These are phyloP conservation scores for Leptodactylus fuscus DNA, from an alignment of 2,113 vertebrate species.

Conservation along the genomic window DNA sequence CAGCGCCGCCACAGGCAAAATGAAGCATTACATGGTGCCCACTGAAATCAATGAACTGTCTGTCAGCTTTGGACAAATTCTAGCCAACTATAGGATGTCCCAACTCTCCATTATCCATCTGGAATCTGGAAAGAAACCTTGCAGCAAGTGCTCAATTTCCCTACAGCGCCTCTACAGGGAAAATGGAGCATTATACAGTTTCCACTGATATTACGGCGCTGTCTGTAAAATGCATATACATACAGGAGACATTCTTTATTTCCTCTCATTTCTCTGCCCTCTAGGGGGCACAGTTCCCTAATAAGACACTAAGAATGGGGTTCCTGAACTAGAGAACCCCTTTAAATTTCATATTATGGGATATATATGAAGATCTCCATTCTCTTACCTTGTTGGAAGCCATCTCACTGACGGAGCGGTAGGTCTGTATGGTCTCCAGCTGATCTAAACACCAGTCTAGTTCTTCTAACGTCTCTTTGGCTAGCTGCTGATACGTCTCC, in stretches of 20 bases:
- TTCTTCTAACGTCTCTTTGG: slow-evolving; percentile 89
- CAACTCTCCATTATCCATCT: too few species aligned
- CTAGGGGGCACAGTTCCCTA: too few species aligned
- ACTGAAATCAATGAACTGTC: not conserved
- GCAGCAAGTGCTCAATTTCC: too few species aligned
- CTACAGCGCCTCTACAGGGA: not conserved
- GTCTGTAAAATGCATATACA: not conserved
- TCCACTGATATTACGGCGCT: not conserved
- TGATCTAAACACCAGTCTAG: slow-evolving; percentile 95
- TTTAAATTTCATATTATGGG: not conserved
- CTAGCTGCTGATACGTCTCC: slow-evolving; percentile 92
- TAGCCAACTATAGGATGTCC: too few species aligned
- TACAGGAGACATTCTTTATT: not conserved
- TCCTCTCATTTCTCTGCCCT: too few species aligned
- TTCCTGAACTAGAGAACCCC: not conserved
- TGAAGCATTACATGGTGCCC: too few species aligned
- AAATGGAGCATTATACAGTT: not conserved
- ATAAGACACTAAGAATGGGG: not conserved
- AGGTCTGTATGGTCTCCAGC: slow-evolving; percentile 90
- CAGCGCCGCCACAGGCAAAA: not conserved
- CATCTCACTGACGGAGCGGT: slow-evolving; percentile 93
- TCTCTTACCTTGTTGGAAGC: slow-evolving; percentile 84
- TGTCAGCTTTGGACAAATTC: too few species aligned
- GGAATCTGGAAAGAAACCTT: not conserved
- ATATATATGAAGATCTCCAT: not conserved